phyloP scores from a whole-genome alignment of 2,888 invertebrate species.

The Augiades crinisus region DNA sequence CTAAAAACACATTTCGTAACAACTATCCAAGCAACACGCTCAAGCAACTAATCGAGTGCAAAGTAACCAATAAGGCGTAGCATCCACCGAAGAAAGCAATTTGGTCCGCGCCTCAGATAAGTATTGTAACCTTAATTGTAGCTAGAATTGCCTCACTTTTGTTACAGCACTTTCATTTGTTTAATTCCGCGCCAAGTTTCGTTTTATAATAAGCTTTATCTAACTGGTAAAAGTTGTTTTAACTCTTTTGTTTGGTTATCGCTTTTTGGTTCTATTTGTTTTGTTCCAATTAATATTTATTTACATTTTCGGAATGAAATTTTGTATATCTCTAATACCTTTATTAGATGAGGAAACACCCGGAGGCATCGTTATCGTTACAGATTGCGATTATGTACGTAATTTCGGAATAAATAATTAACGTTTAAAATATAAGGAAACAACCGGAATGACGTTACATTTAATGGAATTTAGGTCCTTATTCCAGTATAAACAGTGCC shows the following conservation, averaged over 20 bases:
- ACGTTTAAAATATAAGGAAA: too few species aligned
- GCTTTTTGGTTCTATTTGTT: neutral
- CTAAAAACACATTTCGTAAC: too few species aligned
- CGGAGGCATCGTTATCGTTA: too few species aligned
- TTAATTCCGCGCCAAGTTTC: conserved; percentile 37
- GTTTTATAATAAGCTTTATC: conserved; percentile 29
- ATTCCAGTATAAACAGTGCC: too few species aligned
- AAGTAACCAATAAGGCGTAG: conserved; percentile 48
- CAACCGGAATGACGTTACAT: too few species aligned
- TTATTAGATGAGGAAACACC: too few species aligned
- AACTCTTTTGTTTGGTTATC: neutral
- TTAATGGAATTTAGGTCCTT: too few species aligned
- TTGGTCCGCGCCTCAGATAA: conserved; percentile 49
- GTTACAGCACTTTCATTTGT: conserved; percentile 35
- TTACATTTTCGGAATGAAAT: too few species aligned
- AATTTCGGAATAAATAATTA: too few species aligned
- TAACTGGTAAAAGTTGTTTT: conserved; percentile 6
- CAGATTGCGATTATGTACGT: too few species aligned
- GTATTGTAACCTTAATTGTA: conserved; percentile 55
- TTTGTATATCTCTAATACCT: too few species aligned
- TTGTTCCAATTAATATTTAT: too few species aligned
- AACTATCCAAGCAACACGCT: conserved; percentile 27
- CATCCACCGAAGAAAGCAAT: conserved; percentile 56
- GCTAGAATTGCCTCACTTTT: conserved; percentile 52
- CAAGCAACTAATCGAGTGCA: conserved; percentile 25